Evolutionary conservation across 2,888 invertebrate genomes (phyloP), one percentile per base, ranked within the genome.

Genomic region (Drepana falcataria): DNA sequence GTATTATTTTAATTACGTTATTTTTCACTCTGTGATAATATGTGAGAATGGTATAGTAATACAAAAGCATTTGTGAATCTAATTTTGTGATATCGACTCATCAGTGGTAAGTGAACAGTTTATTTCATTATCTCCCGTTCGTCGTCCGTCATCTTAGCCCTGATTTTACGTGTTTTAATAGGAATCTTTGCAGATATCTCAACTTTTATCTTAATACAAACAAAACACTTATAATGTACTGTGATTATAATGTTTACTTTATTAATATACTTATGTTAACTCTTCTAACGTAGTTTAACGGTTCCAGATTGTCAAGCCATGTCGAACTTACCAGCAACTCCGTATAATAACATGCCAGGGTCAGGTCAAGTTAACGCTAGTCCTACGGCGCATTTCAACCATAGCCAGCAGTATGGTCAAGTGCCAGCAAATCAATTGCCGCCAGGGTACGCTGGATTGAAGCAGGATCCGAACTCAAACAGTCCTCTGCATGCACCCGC

Each of bases 141-240:
- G 77, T 79, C 81, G 73, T 83, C 87, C 80, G 86, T 88, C 87
- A 86, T 77, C 61, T 58, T 71, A 70, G 64, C 66, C 77, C 79
- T 87, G 87, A 89, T 84, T 87, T 87, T 75, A 81, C 87, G 86
- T 84, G 83, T 85, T 82, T 78, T 85, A 85, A 79, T 81, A 71
- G 77, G 80, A 83, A 51, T 80, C 75, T 61, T 77, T 66, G 68
- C 74, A 67, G 66, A 73, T 82, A 81, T 69, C 71, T 79, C 61
- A 57, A 62, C 67, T 71, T 75, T 76, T 82, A 79, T 82, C 77
- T 65, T 55, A 79, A 79, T 72, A 76, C 68, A 83, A 83, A 85
- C 71, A 83, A 55, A 63, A 56, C 57, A 58, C 44, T 48, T 56
- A 59, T 56, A 59, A 48, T 35, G 52, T 37, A 55, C 55, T 55